Evolutionary conservation across 37 sponge, comb jelly and placozoan genomes (phyloP).

Genomic region (Tethya wilhelma): DNA sequence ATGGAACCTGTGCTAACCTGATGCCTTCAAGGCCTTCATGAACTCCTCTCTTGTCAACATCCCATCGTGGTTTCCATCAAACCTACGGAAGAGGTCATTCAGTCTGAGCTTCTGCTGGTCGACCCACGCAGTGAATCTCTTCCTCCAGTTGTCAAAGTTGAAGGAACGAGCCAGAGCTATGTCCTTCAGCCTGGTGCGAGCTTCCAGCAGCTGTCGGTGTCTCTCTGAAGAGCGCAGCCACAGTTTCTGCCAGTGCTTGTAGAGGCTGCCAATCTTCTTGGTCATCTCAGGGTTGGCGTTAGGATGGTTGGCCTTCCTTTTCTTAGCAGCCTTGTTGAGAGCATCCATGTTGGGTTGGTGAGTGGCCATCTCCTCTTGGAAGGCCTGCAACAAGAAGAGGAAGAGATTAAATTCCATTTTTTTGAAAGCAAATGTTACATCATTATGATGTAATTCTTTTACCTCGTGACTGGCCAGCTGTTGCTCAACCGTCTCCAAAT

Average conservation of each 20-base stretch:
- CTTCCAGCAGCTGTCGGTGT: conserved; percentile 75
- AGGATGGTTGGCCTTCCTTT: conserved; percentile 16
- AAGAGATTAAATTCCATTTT: neutral
- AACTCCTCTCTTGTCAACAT: conserved; percentile 81
- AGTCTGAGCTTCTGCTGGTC: conserved; percentile 81
- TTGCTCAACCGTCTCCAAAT: conserved; percentile 62
- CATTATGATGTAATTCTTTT: neutral
- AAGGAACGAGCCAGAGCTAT: conserved; percentile 70
- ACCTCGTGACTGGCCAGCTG: conserved; percentile 83
- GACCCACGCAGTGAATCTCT: conserved; percentile 73
- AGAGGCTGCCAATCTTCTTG: conserved; percentile 64
- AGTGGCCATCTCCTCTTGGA: conserved; percentile 81
- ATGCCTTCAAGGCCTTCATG: conserved; percentile 75
- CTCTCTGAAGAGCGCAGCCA: conserved; percentile 69
- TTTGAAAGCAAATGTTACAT: neutral
- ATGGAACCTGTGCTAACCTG: conserved; percentile 40
- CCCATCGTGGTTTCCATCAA: conserved; percentile 85
- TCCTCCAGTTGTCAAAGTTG: conserved; percentile 80
- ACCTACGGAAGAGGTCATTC: conserved; percentile 75
- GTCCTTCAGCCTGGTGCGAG: conserved; percentile 61
- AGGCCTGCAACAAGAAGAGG: conserved; percentile 23
- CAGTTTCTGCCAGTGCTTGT: conserved; percentile 80
- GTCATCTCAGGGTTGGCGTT: conserved; percentile 57
- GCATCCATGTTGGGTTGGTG: conserved; percentile 87
- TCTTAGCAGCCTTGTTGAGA: conserved; percentile 59